phyloP scores from a whole-genome alignment of 2,113 vertebrate species.

The Tapirus terrestris region DNA sequence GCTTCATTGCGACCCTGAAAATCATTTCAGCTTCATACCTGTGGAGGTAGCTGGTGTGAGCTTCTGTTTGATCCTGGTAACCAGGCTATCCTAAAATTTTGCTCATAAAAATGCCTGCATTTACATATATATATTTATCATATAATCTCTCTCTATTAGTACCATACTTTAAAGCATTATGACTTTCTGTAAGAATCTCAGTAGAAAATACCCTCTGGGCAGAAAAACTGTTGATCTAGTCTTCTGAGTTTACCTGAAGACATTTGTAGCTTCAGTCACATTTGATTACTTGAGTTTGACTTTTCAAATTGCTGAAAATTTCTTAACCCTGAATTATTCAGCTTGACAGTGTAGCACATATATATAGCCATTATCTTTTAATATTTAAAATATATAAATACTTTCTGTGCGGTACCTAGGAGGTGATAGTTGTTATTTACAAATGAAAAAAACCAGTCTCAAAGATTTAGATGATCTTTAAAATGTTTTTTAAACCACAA shows the following conservation, averaged over 20 bases:
- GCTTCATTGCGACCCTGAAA: slow-evolving; percentile 50
- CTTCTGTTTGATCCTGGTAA: neutral
- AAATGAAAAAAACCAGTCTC: neutral
- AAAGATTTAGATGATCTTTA: neutral
- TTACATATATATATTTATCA: neutral
- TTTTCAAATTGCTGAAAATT: slow-evolving; percentile 39
- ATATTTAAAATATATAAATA: neutral
- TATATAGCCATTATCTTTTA: neutral
- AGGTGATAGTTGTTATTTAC: neutral
- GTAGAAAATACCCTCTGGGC: neutral
- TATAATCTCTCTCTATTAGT: neutral
- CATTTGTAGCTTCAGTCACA: neutral
- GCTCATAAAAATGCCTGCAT: neutral
- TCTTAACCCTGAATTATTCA: neutral
- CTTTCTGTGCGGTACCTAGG: neutral
- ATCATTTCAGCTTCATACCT: slow-evolving; percentile 25
- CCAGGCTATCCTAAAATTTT: neutral
- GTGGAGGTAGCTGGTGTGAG: neutral
- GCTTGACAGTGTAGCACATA: neutral
- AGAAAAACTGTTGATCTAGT: neutral
- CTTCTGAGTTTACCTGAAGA: slow-evolving; percentile 20
- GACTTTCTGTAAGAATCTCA: neutral
- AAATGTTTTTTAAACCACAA: neutral
- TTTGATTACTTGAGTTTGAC: slow-evolving; percentile 10
- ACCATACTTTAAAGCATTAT: neutral